These are phyloP conservation scores for Patella pellucida DNA, from an alignment of 2,888 invertebrate genomes.

Conservation along the genomic window DNA sequence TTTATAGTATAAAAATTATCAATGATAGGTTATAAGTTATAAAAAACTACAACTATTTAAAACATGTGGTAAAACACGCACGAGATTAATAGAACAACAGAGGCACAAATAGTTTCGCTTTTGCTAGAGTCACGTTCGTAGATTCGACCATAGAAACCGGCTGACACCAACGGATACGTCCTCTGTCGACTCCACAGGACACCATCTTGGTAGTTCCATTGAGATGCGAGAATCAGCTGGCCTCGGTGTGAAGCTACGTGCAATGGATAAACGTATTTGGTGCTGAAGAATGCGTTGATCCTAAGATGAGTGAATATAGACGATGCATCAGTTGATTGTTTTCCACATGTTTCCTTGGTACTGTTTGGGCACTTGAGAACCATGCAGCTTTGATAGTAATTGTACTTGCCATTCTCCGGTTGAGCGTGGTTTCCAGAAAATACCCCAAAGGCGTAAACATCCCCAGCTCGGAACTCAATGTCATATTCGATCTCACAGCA, in stretches of 20 bases:
- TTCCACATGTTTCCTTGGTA: conserved; percentile 39
- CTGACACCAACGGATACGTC: conserved; percentile 34
- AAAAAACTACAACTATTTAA: too few species aligned
- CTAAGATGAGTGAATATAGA: conserved; percentile 38
- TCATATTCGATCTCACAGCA: not conserved
- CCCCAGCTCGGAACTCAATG: conserved; percentile 13
- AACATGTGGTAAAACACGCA: too few species aligned
- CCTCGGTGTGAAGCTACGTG: conserved; percentile 34
- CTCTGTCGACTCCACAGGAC: conserved; percentile 27
- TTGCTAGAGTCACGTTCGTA: conserved; percentile 31
- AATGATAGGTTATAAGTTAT: too few species aligned
- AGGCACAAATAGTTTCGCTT: not conserved
- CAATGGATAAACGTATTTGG: conserved; percentile 46
- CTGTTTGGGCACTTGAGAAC: conserved; percentile 46
- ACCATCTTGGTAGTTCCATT: conserved; percentile 32
- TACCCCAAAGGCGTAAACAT: conserved; percentile 54
- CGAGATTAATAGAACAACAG: too few species aligned
- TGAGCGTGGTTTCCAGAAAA: conserved; percentile 54
- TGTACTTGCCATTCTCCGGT: conserved; percentile 37
- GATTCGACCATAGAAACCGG: conserved; percentile 41
- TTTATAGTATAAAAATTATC: too few species aligned
- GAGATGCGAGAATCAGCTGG: conserved; percentile 28
- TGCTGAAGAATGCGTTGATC: conserved; percentile 40
- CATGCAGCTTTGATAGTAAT: conserved; percentile 53
- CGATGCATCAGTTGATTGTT: conserved; percentile 26